Evolutionary conservation across 2,113 vertebrate species (phyloP).

Genomic region (Sciurus niger): DNA sequence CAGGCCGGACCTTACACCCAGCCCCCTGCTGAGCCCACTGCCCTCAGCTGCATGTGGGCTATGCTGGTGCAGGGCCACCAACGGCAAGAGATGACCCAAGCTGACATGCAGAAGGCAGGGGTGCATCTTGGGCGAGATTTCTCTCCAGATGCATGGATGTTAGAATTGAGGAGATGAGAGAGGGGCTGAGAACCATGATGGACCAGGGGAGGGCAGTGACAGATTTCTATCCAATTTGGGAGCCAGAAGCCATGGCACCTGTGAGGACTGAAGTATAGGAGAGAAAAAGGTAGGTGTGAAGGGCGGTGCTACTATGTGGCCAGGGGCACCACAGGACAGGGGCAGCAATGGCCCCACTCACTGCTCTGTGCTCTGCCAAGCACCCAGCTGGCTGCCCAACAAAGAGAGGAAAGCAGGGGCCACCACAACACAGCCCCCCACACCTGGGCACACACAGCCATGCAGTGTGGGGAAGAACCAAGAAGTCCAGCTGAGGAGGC

Average conservation of each 20-base stretch:
- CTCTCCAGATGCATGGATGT: background rate
- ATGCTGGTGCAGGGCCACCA: background rate
- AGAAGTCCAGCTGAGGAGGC: rapidly evolving
- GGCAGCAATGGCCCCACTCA: background rate
- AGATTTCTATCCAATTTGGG: too few relatives aligned
- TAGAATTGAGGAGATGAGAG: too few relatives aligned
- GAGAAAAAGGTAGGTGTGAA: background rate
- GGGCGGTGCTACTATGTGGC: background rate
- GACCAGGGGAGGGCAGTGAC: background rate
- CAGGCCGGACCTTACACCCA: too few relatives aligned
- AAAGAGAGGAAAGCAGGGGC: background rate
- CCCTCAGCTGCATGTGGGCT: background rate
- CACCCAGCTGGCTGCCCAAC: background rate
- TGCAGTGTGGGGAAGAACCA: rapidly evolving
- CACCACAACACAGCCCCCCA: background rate
- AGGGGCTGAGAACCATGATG: too few relatives aligned
- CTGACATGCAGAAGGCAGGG: too few relatives aligned
- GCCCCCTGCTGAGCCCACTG: background rate
- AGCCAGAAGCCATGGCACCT: background rate
- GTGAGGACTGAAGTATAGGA: background rate
- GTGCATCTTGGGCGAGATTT: too few relatives aligned
- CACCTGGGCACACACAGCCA: background rate
- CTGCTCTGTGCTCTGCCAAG: background rate
- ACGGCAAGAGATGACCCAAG: background rate
- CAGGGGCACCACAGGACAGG: background rate